Evolutionary conservation across 2,797 vertebrate genomes (phyloP).

Genomic region (Neopelma chrysocephalum): DNA sequence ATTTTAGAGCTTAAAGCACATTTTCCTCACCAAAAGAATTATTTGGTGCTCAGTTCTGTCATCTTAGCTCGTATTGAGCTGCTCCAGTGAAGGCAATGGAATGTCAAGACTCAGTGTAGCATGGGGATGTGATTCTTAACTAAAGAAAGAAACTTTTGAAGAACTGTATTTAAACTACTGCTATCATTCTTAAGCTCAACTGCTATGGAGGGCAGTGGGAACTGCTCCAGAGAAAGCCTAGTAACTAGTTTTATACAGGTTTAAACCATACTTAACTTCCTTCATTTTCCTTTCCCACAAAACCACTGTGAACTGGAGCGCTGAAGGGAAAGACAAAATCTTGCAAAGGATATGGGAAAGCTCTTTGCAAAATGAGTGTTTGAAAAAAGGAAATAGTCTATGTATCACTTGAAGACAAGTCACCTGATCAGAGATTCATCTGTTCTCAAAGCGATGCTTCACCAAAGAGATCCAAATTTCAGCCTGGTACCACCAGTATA

Average conservation of each 20-base stretch:
- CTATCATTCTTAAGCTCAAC: background rate
- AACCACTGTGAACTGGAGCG: background rate
- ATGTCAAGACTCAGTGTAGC: background rate
- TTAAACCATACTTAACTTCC: background rate
- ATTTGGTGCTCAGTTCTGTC: background rate
- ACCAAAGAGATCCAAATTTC: background rate
- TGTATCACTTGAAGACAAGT: background rate
- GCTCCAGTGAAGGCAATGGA: background rate
- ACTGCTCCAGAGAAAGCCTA: background rate
- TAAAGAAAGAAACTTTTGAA: background rate
- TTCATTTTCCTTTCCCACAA: background rate
- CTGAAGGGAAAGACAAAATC: background rate
- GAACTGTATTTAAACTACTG: background rate
- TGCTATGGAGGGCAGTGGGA: background rate
- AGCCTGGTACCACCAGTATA: background rate
- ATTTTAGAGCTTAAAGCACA: conserved; percentile 19
- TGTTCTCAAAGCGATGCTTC: background rate
- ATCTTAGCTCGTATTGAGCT: background rate
- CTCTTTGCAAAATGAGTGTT: background rate
- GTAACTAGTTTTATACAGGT: background rate
- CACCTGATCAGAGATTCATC: background rate
- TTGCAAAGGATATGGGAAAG: background rate
- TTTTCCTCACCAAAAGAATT: background rate
- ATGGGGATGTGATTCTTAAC: background rate
- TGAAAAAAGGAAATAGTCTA: background rate